Percentiles rank a stretch among this genome's conserved stretches.
Conservation (phyloP, 2,888 invertebrate genomes). For the Drosophila percnosoma region DNA sequence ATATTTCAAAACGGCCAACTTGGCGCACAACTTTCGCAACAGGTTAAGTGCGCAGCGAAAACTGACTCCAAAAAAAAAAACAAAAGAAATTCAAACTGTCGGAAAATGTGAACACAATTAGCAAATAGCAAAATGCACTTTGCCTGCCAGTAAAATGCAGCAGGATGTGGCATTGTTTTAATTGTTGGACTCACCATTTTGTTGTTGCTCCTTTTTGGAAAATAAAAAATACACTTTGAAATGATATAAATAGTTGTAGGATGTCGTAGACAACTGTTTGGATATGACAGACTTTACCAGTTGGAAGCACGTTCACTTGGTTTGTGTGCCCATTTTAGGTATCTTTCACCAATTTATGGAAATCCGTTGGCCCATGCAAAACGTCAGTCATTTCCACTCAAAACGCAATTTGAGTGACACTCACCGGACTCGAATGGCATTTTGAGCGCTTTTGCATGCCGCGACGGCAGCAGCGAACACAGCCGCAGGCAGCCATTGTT, state of each 20-base stretch:
- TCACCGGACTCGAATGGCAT: conserved; percentile 59
- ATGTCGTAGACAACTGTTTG: neutral
- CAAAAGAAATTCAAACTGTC: conserved; percentile 24
- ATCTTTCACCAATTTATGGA: conserved; percentile 82
- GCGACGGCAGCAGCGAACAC: conserved; percentile 7
- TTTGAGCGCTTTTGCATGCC: conserved; percentile 59
- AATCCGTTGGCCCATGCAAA: conserved; percentile 75
- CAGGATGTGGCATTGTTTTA: neutral
- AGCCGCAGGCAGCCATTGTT: conserved; percentile 7
- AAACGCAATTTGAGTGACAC: conserved; percentile 77
- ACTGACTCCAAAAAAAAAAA: conserved; percentile 10
- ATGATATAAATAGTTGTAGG: neutral
- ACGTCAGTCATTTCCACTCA: conserved; percentile 68
- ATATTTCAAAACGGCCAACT: conserved; percentile 44
- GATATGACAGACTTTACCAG: conserved; percentile 42
- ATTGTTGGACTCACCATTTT: conserved; percentile 56
- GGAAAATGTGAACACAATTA: neutral
- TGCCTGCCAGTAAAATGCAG: neutral
- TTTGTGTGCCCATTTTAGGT: conserved; percentile 66
- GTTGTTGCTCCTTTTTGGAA: neutral
- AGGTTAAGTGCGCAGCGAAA: conserved; percentile 50
- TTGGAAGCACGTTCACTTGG: conserved; percentile 63
- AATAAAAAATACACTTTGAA: neutral
- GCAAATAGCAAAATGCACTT: neutral
- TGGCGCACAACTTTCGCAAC: conserved; percentile 74